Evolutionary conservation across 2,113 vertebrate species (phyloP), one percentile per base, ranked within the genome.

Genomic region (Chauna torquata): DNA sequence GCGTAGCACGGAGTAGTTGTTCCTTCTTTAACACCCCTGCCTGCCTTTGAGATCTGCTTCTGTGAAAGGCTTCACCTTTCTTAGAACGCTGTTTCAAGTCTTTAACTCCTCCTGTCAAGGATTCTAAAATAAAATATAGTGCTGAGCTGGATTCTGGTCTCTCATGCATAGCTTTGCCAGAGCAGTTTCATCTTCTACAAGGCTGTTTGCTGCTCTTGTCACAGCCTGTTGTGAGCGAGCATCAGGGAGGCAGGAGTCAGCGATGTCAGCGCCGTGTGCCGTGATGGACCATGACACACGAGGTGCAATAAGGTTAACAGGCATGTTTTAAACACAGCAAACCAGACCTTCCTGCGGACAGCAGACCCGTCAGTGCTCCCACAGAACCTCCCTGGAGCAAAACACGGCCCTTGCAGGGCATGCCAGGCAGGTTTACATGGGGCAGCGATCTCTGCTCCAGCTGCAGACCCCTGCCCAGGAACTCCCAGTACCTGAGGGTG

Each of bases 301-400:
- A 23, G 28, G 42, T 65, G 58, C 38, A 42, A 25, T 42, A 34
- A 12, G 18, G 30, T 62, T 47, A 54, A 38, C 15, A 8, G 52
- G 18, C 44, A 12, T 44, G 64, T 44, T 59, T 66, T 36, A 42
- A 25, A 59, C 30, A 44, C 36, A 16, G 69, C 10, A 19, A 47
- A 55, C 19, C 0, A 2, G 22, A n/a, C 30, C 36, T 25, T 42
- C 25, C 25, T 8, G 2, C 3, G 1, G 45, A 52, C 28, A 52
- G 36, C 38, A 38, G 36, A 36, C 27, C 8, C 8, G 17, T 25
- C 16, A 2, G 30, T n/a, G 32, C 44, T 27, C 9, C 78, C 3
- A 6, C 18, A 58, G 59, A 74, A 32, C 42, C 59, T 7, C 5
- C 9, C 1, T 5, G 25, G 24, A 77, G 25, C 3, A 5, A 38